phyloP scores from a whole-genome alignment of 2,113 vertebrate genomes.

The Myanophis thanlyinensis region DNA sequence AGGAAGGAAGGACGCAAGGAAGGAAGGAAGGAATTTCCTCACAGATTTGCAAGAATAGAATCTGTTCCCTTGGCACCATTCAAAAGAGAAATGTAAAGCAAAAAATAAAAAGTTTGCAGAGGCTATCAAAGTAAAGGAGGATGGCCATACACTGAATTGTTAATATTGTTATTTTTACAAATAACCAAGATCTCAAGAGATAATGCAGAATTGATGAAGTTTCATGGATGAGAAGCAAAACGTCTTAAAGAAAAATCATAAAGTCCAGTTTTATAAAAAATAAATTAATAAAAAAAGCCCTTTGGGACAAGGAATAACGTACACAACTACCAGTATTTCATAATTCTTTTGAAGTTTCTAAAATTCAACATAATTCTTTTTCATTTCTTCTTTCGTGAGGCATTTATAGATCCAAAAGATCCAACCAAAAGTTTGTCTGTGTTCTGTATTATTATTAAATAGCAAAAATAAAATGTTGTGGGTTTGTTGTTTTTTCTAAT shows the following conservation, averaged over 20 bases:
- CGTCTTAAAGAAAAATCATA: not conserved
- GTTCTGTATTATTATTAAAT: not conserved
- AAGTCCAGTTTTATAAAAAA: not conserved
- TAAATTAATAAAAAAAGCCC: too few species aligned
- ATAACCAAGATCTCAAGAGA: not conserved
- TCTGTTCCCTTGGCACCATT: not conserved
- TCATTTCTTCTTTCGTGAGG: not conserved
- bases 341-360: not conserved
- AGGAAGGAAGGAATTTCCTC: not conserved
- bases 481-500: not conserved
- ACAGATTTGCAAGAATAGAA: not conserved
- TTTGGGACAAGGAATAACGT: not conserved
- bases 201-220: not conserved
- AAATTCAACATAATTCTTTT: not conserved
- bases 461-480: not conserved
- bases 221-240: not conserved
- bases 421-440: not conserved
- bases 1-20: not conserved
- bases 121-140: not conserved
- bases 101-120: not conserved
- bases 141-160: not conserved
- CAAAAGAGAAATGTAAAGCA: not conserved
- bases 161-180: not conserved
- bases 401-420: not conserved
- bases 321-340: not conserved